Evolutionary conservation across 2,888 invertebrate species (phyloP), one percentile per base, ranked within the genome.

Genomic region (Anoplius nigerrimus): DNA sequence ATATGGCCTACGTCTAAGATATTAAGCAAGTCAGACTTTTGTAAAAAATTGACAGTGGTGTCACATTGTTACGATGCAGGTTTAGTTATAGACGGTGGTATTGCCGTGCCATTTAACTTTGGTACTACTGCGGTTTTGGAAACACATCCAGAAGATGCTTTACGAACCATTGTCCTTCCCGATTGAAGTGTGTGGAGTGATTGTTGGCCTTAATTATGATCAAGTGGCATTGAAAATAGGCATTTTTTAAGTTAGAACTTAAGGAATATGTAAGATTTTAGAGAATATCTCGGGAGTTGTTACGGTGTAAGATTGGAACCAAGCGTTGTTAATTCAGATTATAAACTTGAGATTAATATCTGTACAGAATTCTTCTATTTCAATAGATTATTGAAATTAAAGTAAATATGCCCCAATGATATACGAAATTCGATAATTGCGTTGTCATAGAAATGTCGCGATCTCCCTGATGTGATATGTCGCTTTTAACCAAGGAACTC

Each of bases 31-130:
- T 93, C 95, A 0, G 96, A 95, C 72, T 94, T 94, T 84, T 95
- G 95, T 0, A 90, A 90, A 27, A 92, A 92, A 57, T 92, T 98
- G 60, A 92, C 92, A 58, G 92, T 98, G 24, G 93, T 93, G 84
- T 98, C 98, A 0, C 93, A 96, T 70, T 99, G 99, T 90, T 94
- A 94, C 82, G 96, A 97, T 89, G 97, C 95, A 15, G 92, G 95
- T 86, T 90, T 99, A 18, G 98, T 99, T 0, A 93, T 99, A 21
- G 99, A 99, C 88, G 99, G 99, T 24, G 97, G 98, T 72, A 94
- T 97, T 16, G 96, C 96, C 0, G 97, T 96, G 86, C 93, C 94
- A 0, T 99, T 99, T 89, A 98, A 98, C 89, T 97, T 97, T 86
- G 99, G 99, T 0, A 94, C 97, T 0, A 92, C 94, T 74, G 98